Conservation (phyloP, 2,113 vertebrate genomes). For the Triplophysa siluroides region DNA sequence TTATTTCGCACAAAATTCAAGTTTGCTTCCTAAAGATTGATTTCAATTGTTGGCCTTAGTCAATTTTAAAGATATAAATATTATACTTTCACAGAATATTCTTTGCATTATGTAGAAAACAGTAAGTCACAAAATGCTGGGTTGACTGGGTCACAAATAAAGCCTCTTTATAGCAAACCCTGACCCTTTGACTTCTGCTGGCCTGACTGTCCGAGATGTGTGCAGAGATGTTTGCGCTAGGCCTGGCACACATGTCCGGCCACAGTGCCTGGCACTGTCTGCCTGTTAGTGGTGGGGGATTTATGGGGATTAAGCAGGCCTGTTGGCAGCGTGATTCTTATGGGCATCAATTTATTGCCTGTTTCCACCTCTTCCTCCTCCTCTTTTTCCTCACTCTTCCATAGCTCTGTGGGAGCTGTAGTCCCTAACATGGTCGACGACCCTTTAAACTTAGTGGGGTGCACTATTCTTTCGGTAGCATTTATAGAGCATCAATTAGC, state of each 20-base stretch:
- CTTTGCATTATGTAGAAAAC: too few relatives aligned
- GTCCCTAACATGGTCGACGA: conserved; percentile 13
- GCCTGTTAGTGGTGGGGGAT: conserved; percentile 52
- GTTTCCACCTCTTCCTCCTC: conserved; percentile 14
- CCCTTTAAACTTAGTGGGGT: conserved; percentile 14
- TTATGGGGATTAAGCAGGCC: conserved; percentile 60
- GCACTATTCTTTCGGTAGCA: conserved; percentile 5
- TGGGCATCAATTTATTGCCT: conserved; percentile 56
- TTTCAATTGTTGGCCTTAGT: too few relatives aligned
- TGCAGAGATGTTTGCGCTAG: conserved; percentile 4
- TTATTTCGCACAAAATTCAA: too few relatives aligned
- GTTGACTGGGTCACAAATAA: conserved; percentile 3
- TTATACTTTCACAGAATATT: too few relatives aligned
- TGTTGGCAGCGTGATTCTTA: conserved; percentile 55
- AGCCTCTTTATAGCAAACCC: conserved; percentile 16
- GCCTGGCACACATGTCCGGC: conserved; percentile 25
- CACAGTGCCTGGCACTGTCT: conserved; percentile 39
- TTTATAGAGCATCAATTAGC: conserved; percentile 13
- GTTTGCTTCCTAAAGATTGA: too few relatives aligned
- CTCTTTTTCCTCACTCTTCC: conserved; percentile 27
- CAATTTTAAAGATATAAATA: too few relatives aligned
- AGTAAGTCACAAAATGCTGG: too few relatives aligned
- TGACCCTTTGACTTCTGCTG: conserved; percentile 9
- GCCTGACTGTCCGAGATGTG: neutral
- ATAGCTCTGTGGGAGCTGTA: conserved; percentile 21